Conservation (phyloP, 2,888 invertebrate genomes). For the Pardosa pseudoannulata region DNA sequence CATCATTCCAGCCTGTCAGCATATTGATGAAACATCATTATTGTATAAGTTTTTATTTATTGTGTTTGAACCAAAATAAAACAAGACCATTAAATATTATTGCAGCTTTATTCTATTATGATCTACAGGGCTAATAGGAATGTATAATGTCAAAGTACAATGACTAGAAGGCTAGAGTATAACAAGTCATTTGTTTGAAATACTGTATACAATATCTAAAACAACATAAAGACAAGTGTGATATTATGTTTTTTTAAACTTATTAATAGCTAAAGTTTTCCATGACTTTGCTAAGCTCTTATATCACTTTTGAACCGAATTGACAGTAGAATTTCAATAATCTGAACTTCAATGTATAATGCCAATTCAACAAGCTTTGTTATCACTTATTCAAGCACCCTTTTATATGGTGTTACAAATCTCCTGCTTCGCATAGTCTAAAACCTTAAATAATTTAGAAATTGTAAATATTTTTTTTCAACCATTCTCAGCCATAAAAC, state of each 20-base stretch:
- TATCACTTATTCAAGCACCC: too few relatives aligned
- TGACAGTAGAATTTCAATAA: slow-evolving; percentile 8
- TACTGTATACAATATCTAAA: slow-evolving; percentile 61
- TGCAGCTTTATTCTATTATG: slow-evolving; percentile 59
- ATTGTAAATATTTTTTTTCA: too few relatives aligned
- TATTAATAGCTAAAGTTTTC: slow-evolving; percentile 31
- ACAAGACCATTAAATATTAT: slow-evolving; percentile 47
- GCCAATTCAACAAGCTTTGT: too few relatives aligned
- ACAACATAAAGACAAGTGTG: slow-evolving; percentile 34
- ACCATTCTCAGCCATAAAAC: too few relatives aligned
- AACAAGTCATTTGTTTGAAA: slow-evolving; percentile 54
- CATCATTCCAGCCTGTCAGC: too few relatives aligned
- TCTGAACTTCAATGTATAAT: background rate
- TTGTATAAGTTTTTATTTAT: too few relatives aligned
- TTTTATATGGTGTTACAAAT: too few relatives aligned
- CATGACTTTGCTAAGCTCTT: slow-evolving; percentile 59
- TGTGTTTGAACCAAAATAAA: too few relatives aligned
- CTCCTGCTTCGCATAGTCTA: too few relatives aligned
- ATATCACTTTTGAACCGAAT: slow-evolving; percentile 22
- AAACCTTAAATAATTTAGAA: too few relatives aligned
- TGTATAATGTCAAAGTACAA: slow-evolving; percentile 59
- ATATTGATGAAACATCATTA: too few relatives aligned
- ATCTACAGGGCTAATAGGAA: slow-evolving; percentile 64
- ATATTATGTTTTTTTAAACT: slow-evolving; percentile 27
- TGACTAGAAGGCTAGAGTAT: slow-evolving; percentile 58